Base-by-base conservation (phyloP, 2,797 vertebrate species). In the Okamejei kenojei region DNA sequence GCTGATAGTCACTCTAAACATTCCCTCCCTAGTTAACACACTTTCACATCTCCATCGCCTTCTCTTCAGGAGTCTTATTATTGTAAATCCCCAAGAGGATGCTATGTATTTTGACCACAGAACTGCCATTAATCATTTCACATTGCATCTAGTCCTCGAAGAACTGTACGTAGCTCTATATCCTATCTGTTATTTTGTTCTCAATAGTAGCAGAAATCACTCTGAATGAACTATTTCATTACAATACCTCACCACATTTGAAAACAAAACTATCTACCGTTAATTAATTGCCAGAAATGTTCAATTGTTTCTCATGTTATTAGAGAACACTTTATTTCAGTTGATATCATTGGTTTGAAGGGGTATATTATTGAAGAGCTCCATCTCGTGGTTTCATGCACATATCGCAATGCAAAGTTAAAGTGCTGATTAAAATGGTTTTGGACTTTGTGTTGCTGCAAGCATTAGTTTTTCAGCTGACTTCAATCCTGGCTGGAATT, bases 361-460 rank as follows among this genome's bases (percentile, higher is more conserved):
- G 71, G 23, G 71, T 92, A 19, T 76, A 74, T 73, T 92, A 76
- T 54, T 26, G 71, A 92, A 76, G 90, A 92, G 90, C 90, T 58
- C 90, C 90, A 92, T 38, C 65, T 76, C 26, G 68, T 92, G 90
- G 38, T 7, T 2, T 11, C 29, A 11, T 54, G 21, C 1, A 17
- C 26, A 5, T 17, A 76, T 76, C 23, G 15, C 71, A 2, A 1
- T 19, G 0, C 10, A 76, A 54, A 73, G 38, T 11, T 13, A 73
- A 73, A 45, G 9, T 7, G 6, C 2, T 0, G 9, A 23, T 74
- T 10, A 2, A 71, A 38, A 71, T 73, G 90, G 1, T 35, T 17
- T 7, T 13, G 15, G n/a, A 10, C 45, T 91, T n/a, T 73, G 71
- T 90, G 11, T 58, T 54, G 63, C 9, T 73, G 21, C 32, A 38